Conservation (phyloP, 2,113 vertebrate genomes). For the Tretioscincus oriximinensis region DNA sequence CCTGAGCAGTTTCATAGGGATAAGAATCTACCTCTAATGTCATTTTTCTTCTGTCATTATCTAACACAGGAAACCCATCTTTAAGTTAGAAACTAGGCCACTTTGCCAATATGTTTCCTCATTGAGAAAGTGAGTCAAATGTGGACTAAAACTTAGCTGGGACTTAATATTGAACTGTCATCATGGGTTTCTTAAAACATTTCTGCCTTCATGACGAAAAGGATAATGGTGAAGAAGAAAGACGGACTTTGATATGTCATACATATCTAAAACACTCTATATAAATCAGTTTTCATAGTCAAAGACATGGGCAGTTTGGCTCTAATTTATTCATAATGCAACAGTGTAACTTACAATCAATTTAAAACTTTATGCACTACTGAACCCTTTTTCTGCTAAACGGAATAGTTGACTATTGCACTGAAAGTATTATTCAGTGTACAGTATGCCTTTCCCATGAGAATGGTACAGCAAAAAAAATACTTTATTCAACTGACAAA, state of each 20-base stretch:
- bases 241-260: neutral
- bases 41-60: too few relatives aligned
- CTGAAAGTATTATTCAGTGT: constrained; percentile 2
- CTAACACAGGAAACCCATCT: too few relatives aligned
- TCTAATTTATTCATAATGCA: neutral
- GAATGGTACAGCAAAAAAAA: neutral
- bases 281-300: neutral
- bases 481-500: neutral
- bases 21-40: too few relatives aligned
- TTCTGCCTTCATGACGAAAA: neutral
- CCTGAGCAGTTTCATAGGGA: too few relatives aligned
- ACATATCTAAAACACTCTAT: neutral
- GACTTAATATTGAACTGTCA: neutral
- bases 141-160: too few relatives aligned
- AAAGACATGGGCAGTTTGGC: neutral
- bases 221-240: neutral
- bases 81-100: too few relatives aligned
- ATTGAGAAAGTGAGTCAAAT: too few relatives aligned
- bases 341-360: neutral
- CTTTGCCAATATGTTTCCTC: too few relatives aligned
- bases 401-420: neutral
- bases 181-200: neutral
- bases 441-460: neutral
- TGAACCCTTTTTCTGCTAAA: neutral
- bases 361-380: neutral